A percentile compares a stretch with the other conserved stretches of the same genome.
Evolutionary conservation across 2,888 invertebrate species (phyloP).

Genomic region (Spisula solida): DNA sequence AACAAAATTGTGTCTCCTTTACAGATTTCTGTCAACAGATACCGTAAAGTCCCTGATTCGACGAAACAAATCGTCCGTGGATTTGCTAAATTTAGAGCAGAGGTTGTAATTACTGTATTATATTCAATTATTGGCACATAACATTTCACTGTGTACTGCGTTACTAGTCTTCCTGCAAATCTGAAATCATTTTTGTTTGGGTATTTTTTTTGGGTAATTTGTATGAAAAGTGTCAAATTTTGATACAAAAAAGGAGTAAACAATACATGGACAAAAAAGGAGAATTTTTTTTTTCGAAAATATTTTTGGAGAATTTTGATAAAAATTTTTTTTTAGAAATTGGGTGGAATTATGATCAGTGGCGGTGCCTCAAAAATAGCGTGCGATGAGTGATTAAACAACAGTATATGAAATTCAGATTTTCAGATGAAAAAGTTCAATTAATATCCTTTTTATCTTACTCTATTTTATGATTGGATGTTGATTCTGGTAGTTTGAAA

Average conservation of each 20-base stretch:
- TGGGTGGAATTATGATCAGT: too few species aligned
- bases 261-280: too few species aligned
- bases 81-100: constrained; percentile 80
- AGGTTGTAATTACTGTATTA: constrained; percentile 64
- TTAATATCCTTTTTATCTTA: constrained; percentile 11
- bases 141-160: constrained; percentile 26
- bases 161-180: neutral
- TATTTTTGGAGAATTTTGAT: too few species aligned
- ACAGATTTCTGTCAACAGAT: constrained; percentile 82
- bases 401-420: constrained; percentile 3
- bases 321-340: too few species aligned
- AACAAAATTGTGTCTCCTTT: constrained; percentile 32
- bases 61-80: constrained; percentile 82
- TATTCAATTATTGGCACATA: neutral
- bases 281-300: too few species aligned
- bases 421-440: neutral
- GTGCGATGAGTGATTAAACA: too few species aligned
- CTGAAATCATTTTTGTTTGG: neutral
- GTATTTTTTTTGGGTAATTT: too few species aligned
- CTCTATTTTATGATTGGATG: neutral
- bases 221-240: too few species aligned
- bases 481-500: neutral
- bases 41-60: constrained; percentile 76
- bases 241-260: too few species aligned
- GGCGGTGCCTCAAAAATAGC: too few species aligned